These are phyloP conservation scores for Hemicrepidius hirtus DNA, from an alignment of 2,888 invertebrate species.

Conservation along the genomic window DNA sequence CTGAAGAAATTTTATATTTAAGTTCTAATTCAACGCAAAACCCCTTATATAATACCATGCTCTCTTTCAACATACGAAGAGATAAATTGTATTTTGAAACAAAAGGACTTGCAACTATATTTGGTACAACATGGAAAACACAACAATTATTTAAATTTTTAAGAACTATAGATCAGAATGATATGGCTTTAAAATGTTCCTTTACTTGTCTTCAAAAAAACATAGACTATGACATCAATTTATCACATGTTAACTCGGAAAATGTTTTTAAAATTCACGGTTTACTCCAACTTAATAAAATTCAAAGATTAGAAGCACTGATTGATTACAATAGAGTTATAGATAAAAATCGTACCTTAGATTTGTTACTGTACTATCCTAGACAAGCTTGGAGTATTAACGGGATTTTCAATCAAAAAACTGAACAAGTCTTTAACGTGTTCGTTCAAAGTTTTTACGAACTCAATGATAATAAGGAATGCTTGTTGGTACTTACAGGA, in stretches of 20 bases:
- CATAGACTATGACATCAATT: conserved; percentile 53
- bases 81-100: conserved; percentile 54
- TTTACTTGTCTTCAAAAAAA: conserved; percentile 52
- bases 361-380: conserved; percentile 56
- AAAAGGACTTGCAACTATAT: conserved; percentile 47
- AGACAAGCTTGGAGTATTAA: conserved; percentile 52
- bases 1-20: conserved; percentile 45
- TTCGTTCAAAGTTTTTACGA: conserved; percentile 40
- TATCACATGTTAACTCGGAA: conserved; percentile 49
- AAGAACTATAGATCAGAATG: conserved; percentile 31
- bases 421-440: conserved; percentile 23
- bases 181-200: conserved; percentile 51
- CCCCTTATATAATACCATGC: conserved; percentile 52
- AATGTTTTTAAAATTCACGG: conserved; percentile 44
- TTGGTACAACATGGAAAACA: conserved; percentile 55
- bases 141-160: conserved; percentile 55
- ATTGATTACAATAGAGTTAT: conserved; percentile 46
- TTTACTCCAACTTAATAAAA: conserved; percentile 53
- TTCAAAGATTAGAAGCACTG: conserved; percentile 52
- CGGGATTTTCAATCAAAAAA: conserved; percentile 45
- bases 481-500: conserved; percentile 49
- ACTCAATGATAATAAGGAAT: conserved; percentile 29
- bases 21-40: conserved; percentile 49
- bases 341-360: conserved; percentile 39
- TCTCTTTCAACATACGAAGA: conserved; percentile 51